Evolutionary conservation across 2,888 invertebrate species (phyloP), one percentile per base, ranked within the genome.

Genomic region (Pherbina coryleti): DNA sequence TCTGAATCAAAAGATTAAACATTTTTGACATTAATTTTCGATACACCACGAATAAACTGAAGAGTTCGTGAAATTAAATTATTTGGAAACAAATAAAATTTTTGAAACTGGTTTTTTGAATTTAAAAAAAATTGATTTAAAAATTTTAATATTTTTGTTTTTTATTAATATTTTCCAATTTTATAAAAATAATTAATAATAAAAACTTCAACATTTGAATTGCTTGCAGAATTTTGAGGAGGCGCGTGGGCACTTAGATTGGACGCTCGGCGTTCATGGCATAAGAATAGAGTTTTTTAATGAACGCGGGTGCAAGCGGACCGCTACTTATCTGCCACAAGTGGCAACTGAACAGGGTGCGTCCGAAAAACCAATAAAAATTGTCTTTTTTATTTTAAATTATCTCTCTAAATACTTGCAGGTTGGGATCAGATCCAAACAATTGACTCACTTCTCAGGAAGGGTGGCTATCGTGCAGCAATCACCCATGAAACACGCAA

Each of bases 341-440:
- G 98, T 99, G 84, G 98, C 99, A 83, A 93, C 95, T 75, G 99
- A 99, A 90, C 99, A 99, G 95, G 99, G 98, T 97, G 89, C 80
- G 17, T 69, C 5, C 0, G 28, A 31, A 64, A 67, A 37, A 67
- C 5, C 1, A 5, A 22, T 14, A 1, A 37, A 66, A 55, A 22
- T 2, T 19, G 3, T 19, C 55, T 55, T 1, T 55, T 19, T 55
- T 4, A 1, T 55, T 19, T 55, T 4, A 9, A 55, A 55, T 17
- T 22, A 51, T 9, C 11, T n/a, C 5, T 44, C 22, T 62, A 67
- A 44, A 3, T 5, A 22, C 49, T 88, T 91, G 28, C 90, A 98
- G 98, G 98, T 85, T 99, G 99, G 99, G 97, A 99, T 93, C 97
- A 97, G 91, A 93, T 96, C 83, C 98, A 99, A 91, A 99, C 99